Base-by-base conservation (phyloP, 2,797 vertebrate genomes). In the Cetoscarus ocellatus region DNA sequence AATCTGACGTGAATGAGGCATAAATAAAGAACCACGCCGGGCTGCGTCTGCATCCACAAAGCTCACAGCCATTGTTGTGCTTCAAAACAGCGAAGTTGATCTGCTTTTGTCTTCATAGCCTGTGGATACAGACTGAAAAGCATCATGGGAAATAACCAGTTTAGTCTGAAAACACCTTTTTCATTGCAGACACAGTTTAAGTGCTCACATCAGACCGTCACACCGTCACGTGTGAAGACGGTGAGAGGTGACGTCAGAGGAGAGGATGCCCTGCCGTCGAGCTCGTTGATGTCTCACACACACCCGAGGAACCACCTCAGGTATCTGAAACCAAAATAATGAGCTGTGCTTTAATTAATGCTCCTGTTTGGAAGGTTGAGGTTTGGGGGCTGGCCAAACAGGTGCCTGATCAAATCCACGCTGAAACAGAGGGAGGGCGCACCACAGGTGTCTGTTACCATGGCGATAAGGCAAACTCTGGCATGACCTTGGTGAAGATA, bases 261-360 rank as follows among this genome's bases (percentile, higher is more conserved):
- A 27, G 27, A 27, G 4, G 27, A 27, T 4, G 27, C 27, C 27
- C 27, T 27, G 27, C 27, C 27, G 27, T 27, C 2, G 27, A 27
- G 4, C 27, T 27, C 27, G 27, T 27, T 27, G n/a, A n/a, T 39
- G 7, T 39, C 38, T 18, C 51, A 67, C 42, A 18, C 48, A 77
- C 72, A 87, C 77, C 66, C 76, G 56, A 68, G 66, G 53, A 71
- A 58, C 71, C 73, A 40, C 67, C 73, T 71, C 48, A 50, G 73
- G 77, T 80, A 83, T 79, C 73, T 79, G 63, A 80, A 75, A 55
- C 62, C 59, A 85, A 88, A 88, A 79, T 82, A 88, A 88, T 87
- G 78, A 86, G 79, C 75, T 68, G 51, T 59, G 59, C 38, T 79
- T 86, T 87, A n/a, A 90, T 89, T 90, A 82, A 73, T 51, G 58